These are phyloP conservation scores for Nycticryphes semicollaris DNA, from an alignment of 2,113 vertebrate species.

Conservation along the genomic window DNA sequence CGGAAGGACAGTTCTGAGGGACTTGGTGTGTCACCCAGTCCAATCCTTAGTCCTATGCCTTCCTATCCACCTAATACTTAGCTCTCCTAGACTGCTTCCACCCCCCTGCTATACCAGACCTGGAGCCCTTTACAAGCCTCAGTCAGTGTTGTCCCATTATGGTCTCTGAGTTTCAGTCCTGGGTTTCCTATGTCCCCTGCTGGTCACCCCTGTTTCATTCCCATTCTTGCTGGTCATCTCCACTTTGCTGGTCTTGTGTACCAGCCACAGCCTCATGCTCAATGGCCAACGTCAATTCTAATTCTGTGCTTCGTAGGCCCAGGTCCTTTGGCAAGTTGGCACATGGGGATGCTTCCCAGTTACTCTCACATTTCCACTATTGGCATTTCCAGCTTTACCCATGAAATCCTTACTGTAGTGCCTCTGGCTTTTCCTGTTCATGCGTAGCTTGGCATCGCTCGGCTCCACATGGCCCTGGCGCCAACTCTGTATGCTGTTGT, in stretches of 20 bases:
- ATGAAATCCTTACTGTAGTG: constrained; percentile 66
- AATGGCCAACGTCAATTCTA: not conserved
- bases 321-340: not conserved
- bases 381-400: not conserved
- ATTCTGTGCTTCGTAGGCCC: not conserved
- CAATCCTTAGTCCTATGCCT: not conserved
- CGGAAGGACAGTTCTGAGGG: not conserved
- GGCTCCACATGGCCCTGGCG: constrained; percentile 69
- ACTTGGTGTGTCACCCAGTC: not conserved
- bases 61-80: not conserved
- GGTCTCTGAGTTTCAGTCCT: not conserved
- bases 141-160: not conserved
- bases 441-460: not conserved
- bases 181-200: not conserved
- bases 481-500: constrained; percentile 82
- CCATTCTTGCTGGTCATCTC: not conserved
- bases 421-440: constrained; percentile 70
- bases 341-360: not conserved
- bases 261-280: rapidly evolving
- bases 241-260: not conserved
- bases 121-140: not conserved
- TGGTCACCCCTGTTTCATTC: not conserved
- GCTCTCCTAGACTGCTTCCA: not conserved
- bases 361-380: not conserved
- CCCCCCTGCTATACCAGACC: not conserved